Evolutionary conservation across 1,140 invertebrate species (phyloP), one percentile per base, ranked within the genome.

Genomic region (Drosophila takahashii): DNA sequence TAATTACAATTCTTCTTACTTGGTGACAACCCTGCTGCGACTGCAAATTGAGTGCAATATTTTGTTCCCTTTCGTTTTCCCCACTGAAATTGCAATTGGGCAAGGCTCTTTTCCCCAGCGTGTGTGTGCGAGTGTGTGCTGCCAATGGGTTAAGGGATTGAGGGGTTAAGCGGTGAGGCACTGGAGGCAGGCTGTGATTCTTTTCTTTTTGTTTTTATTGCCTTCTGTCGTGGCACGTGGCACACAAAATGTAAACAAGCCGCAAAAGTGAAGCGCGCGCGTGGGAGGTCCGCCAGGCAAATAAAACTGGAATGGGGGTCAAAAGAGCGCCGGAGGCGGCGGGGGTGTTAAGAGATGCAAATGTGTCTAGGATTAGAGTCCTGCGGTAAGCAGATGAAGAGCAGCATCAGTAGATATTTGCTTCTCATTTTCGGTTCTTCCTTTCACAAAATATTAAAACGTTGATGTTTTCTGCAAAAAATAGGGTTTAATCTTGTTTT

Each of bases 181-280:
- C 54, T 16, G 4, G 15, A 34, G 72, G 74, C 45, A 29, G 18
- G 39, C 34, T 53, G 45, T 47, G 76, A 60, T 66, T 81, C 62
- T 64, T 81, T 56, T 53, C 79, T 56, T 67, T 57, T 77, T 61
- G 56, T 26, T 73, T 74, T 74, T 74, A 74, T 74, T 74, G 71
- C 71, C 9, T 57, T 76, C 37, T 76, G 73, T 59, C 71, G 48
- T 53, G 83, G 74, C 81, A 86, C 81, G 81, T 86, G 81, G 83
- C 81, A 65, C 53, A 76, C 79, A 71, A 76, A 81, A 87, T 86
- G 81, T 86, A 86, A 86, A 86, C 81, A 86, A 87, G 78, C 81
- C 70, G 50, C 75, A 87, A 47, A 81, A 71, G 56, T 58, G 61
- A 60, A 66, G 61, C 57, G 60, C 29, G 60, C 29, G 29, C 62